Evolutionary conservation across 2,797 vertebrate genomes (phyloP).

Genomic region (Danio tinwini): DNA sequence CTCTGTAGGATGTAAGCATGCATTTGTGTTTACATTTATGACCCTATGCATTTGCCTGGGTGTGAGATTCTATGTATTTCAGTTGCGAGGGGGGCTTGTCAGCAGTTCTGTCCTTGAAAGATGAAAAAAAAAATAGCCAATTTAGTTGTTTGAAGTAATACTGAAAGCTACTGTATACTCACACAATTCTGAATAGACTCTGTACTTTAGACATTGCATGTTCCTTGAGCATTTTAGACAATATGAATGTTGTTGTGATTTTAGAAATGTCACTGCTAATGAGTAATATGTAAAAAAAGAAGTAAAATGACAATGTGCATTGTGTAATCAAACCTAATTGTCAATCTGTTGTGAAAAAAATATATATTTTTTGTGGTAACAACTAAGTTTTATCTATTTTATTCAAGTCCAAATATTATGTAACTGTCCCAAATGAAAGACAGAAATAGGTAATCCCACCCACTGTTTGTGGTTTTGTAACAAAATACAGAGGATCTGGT

Average conservation of each 20-base stretch:
- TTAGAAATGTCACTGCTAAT: background rate
- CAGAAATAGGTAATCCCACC: no score
- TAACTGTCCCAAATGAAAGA: background rate
- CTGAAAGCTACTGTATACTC: conserved; percentile 6
- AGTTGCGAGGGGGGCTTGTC: background rate
- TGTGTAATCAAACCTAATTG: background rate
- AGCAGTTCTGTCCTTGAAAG: background rate
- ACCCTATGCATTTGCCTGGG: background rate
- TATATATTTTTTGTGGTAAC: background rate
- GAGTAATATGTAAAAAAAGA: background rate
- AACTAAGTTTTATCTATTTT: background rate
- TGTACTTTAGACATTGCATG: background rate
- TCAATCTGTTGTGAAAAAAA: background rate
- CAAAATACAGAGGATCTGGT: no score
- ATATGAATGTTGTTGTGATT: background rate
- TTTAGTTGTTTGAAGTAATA: background rate
- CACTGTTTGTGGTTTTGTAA: no score
- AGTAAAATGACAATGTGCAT: background rate
- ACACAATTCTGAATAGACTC: background rate
- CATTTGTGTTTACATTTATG: conserved; percentile 7
- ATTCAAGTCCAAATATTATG: background rate
- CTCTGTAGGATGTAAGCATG: background rate
- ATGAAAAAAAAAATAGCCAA: background rate
- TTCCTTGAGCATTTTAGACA: background rate
- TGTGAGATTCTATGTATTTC: background rate